Evolutionary conservation across 2,797 vertebrate genomes (phyloP).

Genomic region (Acanthurus leucopareius): DNA sequence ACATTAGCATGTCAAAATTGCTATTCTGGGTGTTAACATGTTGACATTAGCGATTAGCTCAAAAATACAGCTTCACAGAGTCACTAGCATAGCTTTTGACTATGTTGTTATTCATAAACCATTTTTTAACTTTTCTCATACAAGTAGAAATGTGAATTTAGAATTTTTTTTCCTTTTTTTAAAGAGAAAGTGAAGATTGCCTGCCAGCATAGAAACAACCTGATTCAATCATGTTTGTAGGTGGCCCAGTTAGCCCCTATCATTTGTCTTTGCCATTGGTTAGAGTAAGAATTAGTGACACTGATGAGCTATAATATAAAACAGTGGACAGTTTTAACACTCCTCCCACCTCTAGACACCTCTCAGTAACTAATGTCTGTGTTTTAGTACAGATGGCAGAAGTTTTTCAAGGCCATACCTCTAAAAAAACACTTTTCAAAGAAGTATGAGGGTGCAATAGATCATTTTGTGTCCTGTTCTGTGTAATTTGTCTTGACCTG

Average conservation of each 20-base stretch:
- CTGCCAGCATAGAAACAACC: slow-evolving; percentile 29
- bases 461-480: slow-evolving; percentile 55
- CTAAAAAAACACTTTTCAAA: slow-evolving; percentile 53
- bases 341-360: not conserved
- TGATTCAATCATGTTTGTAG: slow-evolving; percentile 49
- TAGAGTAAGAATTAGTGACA: slow-evolving; percentile 57
- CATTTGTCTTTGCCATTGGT: slow-evolving; percentile 45
- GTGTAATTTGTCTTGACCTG: slow-evolving; percentile 57
- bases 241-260: slow-evolving; percentile 46
- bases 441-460: slow-evolving; percentile 26
- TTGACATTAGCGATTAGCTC: not conserved
- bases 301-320: slow-evolving; percentile 49
- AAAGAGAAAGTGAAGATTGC: not conserved
- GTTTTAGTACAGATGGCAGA: slow-evolving; percentile 35
- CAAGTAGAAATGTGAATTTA: not conserved
- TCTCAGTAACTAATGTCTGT: slow-evolving; percentile 48
- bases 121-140: not conserved
- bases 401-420: slow-evolving; percentile 54
- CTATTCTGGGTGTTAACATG: too few relatives aligned
- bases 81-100: not conserved
- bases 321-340: slow-evolving; percentile 3
- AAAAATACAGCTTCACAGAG: not conserved
- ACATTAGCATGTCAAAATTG: too few relatives aligned
- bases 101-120: not conserved
- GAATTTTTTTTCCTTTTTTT: not conserved